Evolutionary conservation across 2,113 vertebrate species (phyloP), one percentile per base, ranked within the genome.

Genomic region (Holacanthus passer): DNA sequence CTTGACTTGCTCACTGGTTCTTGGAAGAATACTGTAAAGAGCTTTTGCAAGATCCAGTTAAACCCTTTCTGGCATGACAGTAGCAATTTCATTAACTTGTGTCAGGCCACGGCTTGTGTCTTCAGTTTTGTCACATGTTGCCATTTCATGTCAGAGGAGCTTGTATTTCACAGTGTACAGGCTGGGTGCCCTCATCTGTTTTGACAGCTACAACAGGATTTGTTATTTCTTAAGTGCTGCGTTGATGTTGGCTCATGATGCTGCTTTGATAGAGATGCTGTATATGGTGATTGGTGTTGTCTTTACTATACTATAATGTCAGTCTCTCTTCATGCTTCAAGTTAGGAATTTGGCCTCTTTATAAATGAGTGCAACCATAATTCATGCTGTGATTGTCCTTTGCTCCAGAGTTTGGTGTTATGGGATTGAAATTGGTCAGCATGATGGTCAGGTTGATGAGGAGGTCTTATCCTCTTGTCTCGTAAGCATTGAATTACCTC

Each of bases 41-140:
- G 70, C 59, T 79, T 65, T 81, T 73, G n/a, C 37, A 27, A 50
- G 68, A 81, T 68, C 39, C 43, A 32, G 27, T 47, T 53, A 77
- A 80, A 76, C 39, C 79, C 27, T 76, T 55, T 52, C 32, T 87
- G 83, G 73, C 69, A 66, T 41, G 16, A 41, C 50, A 7, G 58
- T 29, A 31, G 60, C 32, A 31, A 7, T 63, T 55, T 63, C 58
- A 12, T 79, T 50, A n/a, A 67, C 48, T 83, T 53, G 41, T 67
- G 12, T 75, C 27, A 50, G 52, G n/a, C n/a, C n/a, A n/a, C n/a
- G n/a, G n/a, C n/a, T n/a, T n/a, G n/a, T n/a, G 10, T 29, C 60
- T 5, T 47, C 31, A 24, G 27, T 71, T 65, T 24, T 39, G 63
- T 74, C 56, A 41, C 60, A 60, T 10, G 14, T 29, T 39, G 47